Conservation (phyloP, 1,140 invertebrate species). For the Olivierus martensii region DNA sequence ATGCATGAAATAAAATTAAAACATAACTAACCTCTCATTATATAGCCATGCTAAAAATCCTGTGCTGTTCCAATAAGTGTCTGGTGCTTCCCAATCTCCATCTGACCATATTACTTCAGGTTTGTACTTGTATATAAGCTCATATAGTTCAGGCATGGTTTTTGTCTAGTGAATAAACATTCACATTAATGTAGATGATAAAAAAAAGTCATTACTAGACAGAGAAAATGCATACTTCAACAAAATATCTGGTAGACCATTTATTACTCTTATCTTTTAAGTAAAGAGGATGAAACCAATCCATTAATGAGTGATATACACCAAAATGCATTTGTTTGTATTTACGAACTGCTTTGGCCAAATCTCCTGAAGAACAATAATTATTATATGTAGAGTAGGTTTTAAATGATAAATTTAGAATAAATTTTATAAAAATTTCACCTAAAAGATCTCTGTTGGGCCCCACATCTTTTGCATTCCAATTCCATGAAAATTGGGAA, state of each 20-base stretch:
- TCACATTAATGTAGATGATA: no score
- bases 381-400: no score
- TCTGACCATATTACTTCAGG: conserved; percentile 82
- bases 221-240: no score
- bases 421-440: conserved; percentile 25
- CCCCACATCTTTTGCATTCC: conserved; percentile 77
- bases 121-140: conserved; percentile 52
- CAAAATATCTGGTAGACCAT: conserved; percentile 23
- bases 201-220: no score
- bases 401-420: no score
- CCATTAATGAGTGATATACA: conserved; percentile 32
- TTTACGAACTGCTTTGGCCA: conserved; percentile 31
- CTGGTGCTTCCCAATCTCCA: conserved; percentile 58
- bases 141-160: conserved; percentile 33
- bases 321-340: conserved; percentile 32
- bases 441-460: conserved; percentile 68
- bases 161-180: conserved; percentile 18
- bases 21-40: conserved; percentile 53
- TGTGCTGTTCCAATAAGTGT: conserved; percentile 53
- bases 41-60: conserved; percentile 77
- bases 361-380: conserved; percentile 23
- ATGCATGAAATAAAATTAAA: neutral
- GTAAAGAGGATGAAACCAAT: conserved; percentile 33
- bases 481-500: conserved; percentile 66
- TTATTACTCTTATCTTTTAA: conserved; percentile 21